Evolutionary conservation across 2,888 invertebrate genomes (phyloP).

Genomic region (Glyphotaelius pellucidus): DNA sequence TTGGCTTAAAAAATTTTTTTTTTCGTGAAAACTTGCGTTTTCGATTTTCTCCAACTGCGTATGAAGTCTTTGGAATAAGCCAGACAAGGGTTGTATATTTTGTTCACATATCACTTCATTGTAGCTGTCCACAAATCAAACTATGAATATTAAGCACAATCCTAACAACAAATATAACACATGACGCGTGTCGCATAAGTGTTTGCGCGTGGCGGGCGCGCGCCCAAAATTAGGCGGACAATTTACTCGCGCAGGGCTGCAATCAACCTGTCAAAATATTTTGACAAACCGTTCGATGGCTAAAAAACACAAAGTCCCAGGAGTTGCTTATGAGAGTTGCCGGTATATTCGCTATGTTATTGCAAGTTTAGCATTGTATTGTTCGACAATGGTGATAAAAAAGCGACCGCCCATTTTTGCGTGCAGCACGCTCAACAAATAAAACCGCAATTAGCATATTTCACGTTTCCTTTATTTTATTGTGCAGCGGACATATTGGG

Average conservation of each 20-base stretch:
- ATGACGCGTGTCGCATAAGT: conserved; percentile 29
- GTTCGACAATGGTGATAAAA: background rate
- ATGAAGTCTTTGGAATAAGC: background rate
- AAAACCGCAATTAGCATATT: conserved; percentile 63
- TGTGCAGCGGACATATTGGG: background rate
- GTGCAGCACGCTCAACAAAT: conserved; percentile 33
- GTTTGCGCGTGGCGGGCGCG: conserved; percentile 48
- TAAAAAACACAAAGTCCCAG: background rate
- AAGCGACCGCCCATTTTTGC: conserved; percentile 18
- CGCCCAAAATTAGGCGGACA: conserved; percentile 43
- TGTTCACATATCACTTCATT: background rate
- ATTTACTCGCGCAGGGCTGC: conserved; percentile 28
- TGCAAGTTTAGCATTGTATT: background rate
- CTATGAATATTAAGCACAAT: background rate
- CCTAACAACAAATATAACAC: conserved; percentile 2
- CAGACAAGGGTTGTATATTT: background rate
- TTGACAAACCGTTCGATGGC: conserved; percentile 52
- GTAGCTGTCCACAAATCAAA: background rate
- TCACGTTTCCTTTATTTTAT: conserved; percentile 40
- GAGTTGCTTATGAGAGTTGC: background rate
- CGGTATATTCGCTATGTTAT: background rate
- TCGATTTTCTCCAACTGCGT: no score
- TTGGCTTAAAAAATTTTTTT: no score
- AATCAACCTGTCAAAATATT: conserved; percentile 62
- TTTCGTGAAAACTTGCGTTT: no score